Evolutionary conservation across 64 coral and sea anemone genomes (phyloP).

Genomic region (Actinia tenebrosa): DNA sequence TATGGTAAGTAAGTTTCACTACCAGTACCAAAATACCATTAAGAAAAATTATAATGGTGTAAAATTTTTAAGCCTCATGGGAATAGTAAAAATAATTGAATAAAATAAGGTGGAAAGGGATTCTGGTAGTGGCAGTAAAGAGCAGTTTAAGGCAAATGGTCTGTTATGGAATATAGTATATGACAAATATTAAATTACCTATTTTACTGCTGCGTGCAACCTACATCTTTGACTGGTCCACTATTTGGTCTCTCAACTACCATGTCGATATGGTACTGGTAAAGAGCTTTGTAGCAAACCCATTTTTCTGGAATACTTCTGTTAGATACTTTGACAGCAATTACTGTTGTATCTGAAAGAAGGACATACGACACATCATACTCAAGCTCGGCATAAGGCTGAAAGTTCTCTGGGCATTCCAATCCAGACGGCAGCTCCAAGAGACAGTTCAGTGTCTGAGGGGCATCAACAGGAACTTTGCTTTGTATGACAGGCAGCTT

Average conservation of each 20-base stretch:
- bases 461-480: conserved; percentile 85
- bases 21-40: too few species aligned
- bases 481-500: conserved; percentile 87
- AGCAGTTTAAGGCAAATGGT: background rate
- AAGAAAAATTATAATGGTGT: background rate
- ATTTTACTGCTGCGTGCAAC: conserved; percentile 77
- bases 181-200: background rate
- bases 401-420: conserved; percentile 78
- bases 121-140: background rate
- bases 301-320: conserved; percentile 90
- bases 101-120: too few species aligned
- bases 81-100: too few species aligned
- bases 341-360: conserved; percentile 87
- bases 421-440: conserved; percentile 68
- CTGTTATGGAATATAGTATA: background rate
- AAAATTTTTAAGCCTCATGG: background rate
- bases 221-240: conserved; percentile 85
- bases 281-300: conserved; percentile 83
- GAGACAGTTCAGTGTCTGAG: conserved; percentile 66
- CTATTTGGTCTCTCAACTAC: conserved; percentile 46
- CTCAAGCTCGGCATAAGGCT: conserved; percentile 72
- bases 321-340: conserved; percentile 94
- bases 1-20: too few species aligned
- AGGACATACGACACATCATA: conserved; percentile 89
- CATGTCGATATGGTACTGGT: conserved; percentile 87